These are phyloP conservation scores for Scrobipalpa atriplicella DNA, from an alignment of 2,888 invertebrate genomes.

Conservation along the genomic window DNA sequence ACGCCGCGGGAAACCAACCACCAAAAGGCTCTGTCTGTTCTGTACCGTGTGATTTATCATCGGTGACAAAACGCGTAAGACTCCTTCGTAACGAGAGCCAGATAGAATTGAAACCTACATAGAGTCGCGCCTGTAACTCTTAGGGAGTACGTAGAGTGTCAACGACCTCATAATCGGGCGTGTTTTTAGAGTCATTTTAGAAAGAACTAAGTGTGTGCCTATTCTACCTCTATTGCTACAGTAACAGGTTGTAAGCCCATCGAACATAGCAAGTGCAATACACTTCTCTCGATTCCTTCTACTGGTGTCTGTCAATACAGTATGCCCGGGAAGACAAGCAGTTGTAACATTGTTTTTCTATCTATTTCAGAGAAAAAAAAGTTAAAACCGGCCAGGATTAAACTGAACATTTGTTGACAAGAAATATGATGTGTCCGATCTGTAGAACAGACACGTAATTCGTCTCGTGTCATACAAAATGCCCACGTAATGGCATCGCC, in stretches of 20 bases:
- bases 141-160: too few relatives aligned
- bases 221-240: too few relatives aligned
- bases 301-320: too few relatives aligned
- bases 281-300: too few relatives aligned
- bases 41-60: slow-evolving; percentile 31
- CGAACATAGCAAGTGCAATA: too few relatives aligned
- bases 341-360: not conserved
- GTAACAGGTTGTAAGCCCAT: too few relatives aligned
- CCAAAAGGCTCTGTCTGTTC: slow-evolving; percentile 24
- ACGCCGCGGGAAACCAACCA: slow-evolving; percentile 30
- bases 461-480: slow-evolving; percentile 43
- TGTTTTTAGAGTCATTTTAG: too few relatives aligned
- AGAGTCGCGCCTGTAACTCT: too few relatives aligned
- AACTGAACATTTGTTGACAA: not conserved
- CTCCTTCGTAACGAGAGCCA: slow-evolving; percentile 11
- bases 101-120: not conserved
- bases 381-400: too few relatives aligned
- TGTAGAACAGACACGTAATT: slow-evolving; percentile 33
- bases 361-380: too few relatives aligned
- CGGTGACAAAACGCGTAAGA: slow-evolving; percentile 15
- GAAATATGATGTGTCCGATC: slow-evolving; percentile 25
- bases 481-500: slow-evolving; percentile 63
- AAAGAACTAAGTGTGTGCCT: too few relatives aligned
- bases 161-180: too few relatives aligned
- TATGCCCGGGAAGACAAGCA: not conserved